Evolutionary conservation across 1,140 invertebrate species (phyloP).

Genomic region (Bacillus rossius): DNA sequence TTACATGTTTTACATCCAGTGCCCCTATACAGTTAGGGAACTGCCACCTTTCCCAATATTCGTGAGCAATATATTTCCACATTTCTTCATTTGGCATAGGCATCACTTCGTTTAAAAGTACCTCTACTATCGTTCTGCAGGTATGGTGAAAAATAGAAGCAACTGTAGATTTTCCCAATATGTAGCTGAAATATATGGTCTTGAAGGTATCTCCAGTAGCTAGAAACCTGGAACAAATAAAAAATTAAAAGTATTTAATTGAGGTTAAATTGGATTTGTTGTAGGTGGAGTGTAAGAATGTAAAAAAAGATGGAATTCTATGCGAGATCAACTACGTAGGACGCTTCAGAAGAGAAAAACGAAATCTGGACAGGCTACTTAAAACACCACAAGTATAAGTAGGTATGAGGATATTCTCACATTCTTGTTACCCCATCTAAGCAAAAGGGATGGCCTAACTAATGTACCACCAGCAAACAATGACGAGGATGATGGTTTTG

Average conservation of each 20-base stretch:
- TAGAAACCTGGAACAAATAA: slow-evolving; percentile 14
- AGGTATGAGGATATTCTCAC: slow-evolving; percentile 16
- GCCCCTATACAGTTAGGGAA: slow-evolving; percentile 8
- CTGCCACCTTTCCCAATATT: slow-evolving; percentile 6
- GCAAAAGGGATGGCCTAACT: slow-evolving; percentile 13
- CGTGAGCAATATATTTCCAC: too few species aligned
- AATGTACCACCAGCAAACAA: slow-evolving; percentile 11
- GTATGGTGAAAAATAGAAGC: slow-evolving; percentile 10
- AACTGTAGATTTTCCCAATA: slow-evolving; percentile 14
- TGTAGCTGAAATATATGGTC: slow-evolving; percentile 17
- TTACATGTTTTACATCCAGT: slow-evolving; percentile 10
- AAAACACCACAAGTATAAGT: slow-evolving; percentile 12
- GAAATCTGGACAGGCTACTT: slow-evolving; percentile 17
- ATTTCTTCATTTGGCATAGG: slow-evolving; percentile 7
- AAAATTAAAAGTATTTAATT: slow-evolving; percentile 6
- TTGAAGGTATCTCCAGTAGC: slow-evolving; percentile 17
- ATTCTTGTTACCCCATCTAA: slow-evolving; percentile 11
- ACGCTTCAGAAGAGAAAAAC: slow-evolving; percentile 15
- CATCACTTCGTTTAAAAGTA: slow-evolving; percentile 13
- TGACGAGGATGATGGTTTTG: slow-evolving; percentile 3
- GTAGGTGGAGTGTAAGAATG: slow-evolving; percentile 17
- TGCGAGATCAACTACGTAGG: slow-evolving; percentile 18
- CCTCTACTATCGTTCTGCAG: neutral
- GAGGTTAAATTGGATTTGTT: neutral
- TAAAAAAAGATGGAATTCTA: slow-evolving; percentile 17